Evolutionary conservation across 2,888 invertebrate species (phyloP).

Genomic region (Nebria salina): DNA sequence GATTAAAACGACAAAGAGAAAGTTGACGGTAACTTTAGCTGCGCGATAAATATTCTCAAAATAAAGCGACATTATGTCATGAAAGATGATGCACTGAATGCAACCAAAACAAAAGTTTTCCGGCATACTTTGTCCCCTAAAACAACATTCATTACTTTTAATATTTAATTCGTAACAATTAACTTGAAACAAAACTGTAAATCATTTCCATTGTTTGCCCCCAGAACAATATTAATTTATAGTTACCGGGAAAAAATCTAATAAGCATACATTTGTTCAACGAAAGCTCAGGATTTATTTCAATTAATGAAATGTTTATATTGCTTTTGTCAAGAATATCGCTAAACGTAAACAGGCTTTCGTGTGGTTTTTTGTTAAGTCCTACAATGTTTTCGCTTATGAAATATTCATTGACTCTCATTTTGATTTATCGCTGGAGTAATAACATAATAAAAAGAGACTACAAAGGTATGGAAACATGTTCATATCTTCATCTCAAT

Average conservation of each 20-base stretch:
- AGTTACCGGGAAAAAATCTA: not conserved
- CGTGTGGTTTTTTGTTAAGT: not conserved
- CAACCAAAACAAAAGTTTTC: slow-evolving; percentile 1
- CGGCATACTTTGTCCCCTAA: not conserved
- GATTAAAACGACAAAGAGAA: not conserved
- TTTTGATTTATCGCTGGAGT: not conserved
- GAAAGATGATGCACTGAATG: slow-evolving; percentile 1
- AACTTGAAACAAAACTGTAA: not conserved
- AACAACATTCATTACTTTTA: slow-evolving; percentile 1
- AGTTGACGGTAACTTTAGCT: not conserved
- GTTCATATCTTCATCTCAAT: no score
- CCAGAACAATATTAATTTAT: not conserved
- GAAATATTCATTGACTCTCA: not conserved
- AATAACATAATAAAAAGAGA: not conserved
- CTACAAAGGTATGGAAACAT: no score
- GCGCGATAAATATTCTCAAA: not conserved
- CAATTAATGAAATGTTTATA: not conserved
- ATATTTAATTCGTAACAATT: slow-evolving; percentile 1
- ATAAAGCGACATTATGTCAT: not conserved
- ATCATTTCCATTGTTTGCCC: not conserved
- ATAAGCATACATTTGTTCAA: not conserved
- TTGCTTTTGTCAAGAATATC: not conserved
- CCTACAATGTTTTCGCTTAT: not conserved
- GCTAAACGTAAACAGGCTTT: not conserved
- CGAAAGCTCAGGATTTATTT: not conserved